Percentiles rank a stretch among this genome's conserved stretches.
Conservation (phyloP, 2,888 invertebrate genomes). For the Pollenia angustigena region DNA sequence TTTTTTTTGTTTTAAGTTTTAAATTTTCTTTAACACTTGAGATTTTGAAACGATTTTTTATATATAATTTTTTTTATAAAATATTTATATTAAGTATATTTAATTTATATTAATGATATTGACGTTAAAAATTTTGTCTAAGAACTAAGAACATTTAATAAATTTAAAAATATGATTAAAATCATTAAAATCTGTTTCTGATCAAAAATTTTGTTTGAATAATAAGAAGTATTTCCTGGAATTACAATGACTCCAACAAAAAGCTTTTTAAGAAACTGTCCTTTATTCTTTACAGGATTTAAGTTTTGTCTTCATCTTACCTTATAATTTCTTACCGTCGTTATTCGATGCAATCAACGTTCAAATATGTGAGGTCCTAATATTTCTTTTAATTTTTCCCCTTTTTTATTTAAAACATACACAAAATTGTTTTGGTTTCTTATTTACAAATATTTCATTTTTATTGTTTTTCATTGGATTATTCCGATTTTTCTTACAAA, state of each 20-base stretch:
- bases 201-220: no score
- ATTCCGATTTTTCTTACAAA: constrained; percentile 61
- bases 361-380: no score
- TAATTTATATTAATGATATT: constrained; percentile 10
- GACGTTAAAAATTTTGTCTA: constrained; percentile 17
- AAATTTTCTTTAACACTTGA: neutral
- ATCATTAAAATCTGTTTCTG: neutral
- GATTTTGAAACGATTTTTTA: no score
- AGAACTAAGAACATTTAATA: neutral
- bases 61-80: no score
- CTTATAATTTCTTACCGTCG: no score
- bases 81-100: neutral
- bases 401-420: constrained; percentile 10
- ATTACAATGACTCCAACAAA: neutral
- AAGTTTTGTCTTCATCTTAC: no score
- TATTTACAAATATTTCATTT: constrained; percentile 72
- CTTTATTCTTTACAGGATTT: no score
- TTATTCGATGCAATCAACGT: no score
- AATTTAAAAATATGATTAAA: neutral
- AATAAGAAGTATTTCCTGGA: no score
- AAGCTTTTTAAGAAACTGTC: neutral
- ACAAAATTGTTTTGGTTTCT: constrained; percentile 48
- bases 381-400: neutral
- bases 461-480: constrained; percentile 51
- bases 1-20: constrained; percentile 18